Evolutionary conservation across 2,888 invertebrate species (phyloP), one percentile per base, ranked within the genome.

Genomic region (Mesoligia furuncula): DNA sequence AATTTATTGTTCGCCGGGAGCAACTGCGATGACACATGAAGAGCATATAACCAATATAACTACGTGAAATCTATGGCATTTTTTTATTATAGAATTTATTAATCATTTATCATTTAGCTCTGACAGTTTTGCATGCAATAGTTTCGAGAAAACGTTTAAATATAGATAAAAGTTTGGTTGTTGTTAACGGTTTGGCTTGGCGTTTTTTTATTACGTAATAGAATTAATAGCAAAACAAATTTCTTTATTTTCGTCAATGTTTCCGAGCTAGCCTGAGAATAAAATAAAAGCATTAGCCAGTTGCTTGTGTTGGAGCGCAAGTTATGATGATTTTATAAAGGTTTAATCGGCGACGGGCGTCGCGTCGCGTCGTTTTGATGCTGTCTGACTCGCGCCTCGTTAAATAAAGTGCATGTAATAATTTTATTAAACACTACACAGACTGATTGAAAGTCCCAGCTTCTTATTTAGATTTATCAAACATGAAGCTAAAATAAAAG

Each of bases 21-120:
- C 82, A 73, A 77, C 75, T 70, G 72, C 77, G 88, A 86, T 85
- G 90, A 90, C 86, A 90, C 83, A 86, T 86, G 83, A 85, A 90
- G 78, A 86, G 87, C 85, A 79, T 86, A 79, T 81, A 85, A 81
- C 78, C 77, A 77, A 79, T 86, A 79, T 81, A 85, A 81, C 78
- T 79, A 77, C 80, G 84, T 71, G 73, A 81, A 76, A 79, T 80
- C 83, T 89, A 84, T 83, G 75, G 81, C 36, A 79, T 81, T 83
- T 86, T 68, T 81, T 85, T 77, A 79, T 87, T 87, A 88, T 84
- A 83, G 70, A 89, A 88, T 87, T 87, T 90, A 86, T 85, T 83
- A 82, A 75, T 68, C 79, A 88, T 89, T 85, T 88, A 84, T 86
- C 82, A 84, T 81, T 71, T 68, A 61, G 65, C 57, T 66, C 69